phyloP scores from a whole-genome alignment of 2,797 vertebrate genomes.

The Loris lydekkerianus region DNA sequence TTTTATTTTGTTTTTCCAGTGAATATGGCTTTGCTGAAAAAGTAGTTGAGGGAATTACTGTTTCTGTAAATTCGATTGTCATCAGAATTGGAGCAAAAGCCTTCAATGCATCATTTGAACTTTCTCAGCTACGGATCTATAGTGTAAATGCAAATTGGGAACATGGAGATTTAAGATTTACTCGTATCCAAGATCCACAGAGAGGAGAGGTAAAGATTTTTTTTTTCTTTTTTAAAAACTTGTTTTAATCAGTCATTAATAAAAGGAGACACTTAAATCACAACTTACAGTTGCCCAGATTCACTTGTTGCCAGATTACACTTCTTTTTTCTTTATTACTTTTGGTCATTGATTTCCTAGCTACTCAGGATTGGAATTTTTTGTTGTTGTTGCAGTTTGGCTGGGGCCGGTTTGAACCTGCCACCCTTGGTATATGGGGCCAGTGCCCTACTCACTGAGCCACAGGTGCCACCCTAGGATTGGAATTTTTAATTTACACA shows the following conservation, averaged over 20 bases:
- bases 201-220: conserved; percentile 94
- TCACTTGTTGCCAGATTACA: neutral
- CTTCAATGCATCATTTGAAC: conserved; percentile 99
- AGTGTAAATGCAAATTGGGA: conserved; percentile 99
- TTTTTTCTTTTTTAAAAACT: neutral
- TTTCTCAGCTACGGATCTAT: conserved; percentile 98
- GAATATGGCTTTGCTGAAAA: conserved; percentile 99
- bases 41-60: conserved; percentile 98
- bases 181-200: conserved; percentile 96
- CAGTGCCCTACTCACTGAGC: too few relatives aligned
- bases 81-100: conserved; percentile 98
- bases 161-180: conserved; percentile 94
- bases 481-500: conserved; percentile 35
- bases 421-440: too few relatives aligned
- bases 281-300: neutral
- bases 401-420: too few relatives aligned
- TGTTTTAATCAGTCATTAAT: conserved; percentile 28
- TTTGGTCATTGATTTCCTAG: conserved; percentile 40
- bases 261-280: conserved; percentile 29
- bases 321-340: conserved; percentile 37
- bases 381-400: too few relatives aligned
- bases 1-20: conserved; percentile 89
- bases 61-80: conserved; percentile 98
- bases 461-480: too few relatives aligned
- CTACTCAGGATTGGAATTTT: conserved; percentile 15